These are phyloP conservation scores for Anagyrus pseudococci DNA, from an alignment of 2,888 invertebrate species.

Conservation along the genomic window DNA sequence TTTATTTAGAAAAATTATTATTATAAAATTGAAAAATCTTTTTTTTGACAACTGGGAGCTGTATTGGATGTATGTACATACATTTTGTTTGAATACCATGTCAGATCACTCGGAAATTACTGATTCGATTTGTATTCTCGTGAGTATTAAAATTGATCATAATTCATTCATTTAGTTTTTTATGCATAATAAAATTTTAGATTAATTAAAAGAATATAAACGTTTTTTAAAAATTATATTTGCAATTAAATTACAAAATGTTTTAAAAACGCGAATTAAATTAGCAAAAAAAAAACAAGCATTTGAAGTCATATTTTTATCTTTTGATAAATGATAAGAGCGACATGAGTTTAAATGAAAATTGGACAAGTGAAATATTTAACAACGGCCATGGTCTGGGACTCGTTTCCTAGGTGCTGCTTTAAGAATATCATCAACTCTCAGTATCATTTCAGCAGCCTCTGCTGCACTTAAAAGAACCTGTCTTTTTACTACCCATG, in stretches of 20 bases:
- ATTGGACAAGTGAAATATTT: slow-evolving; percentile 50
- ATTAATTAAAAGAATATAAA: too few species aligned
- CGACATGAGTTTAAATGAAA: slow-evolving; percentile 24
- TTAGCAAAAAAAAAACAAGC: slow-evolving; percentile 2
- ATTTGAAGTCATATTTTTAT: slow-evolving; percentile 16
- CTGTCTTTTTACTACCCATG: slow-evolving; percentile 95
- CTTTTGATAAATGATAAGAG: slow-evolving; percentile 22
- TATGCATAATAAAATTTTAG: too few species aligned
- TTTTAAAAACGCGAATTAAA: slow-evolving; percentile 4
- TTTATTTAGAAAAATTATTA: too few species aligned
- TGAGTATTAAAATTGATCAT: too few species aligned
- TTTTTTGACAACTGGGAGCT: too few species aligned
- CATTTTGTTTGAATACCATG: too few species aligned
- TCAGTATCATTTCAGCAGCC: slow-evolving; percentile 98
- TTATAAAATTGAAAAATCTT: too few species aligned
- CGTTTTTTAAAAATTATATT: too few species aligned
- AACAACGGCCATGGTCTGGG: slow-evolving; percentile 86
- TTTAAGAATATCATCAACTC: slow-evolving; percentile 96
- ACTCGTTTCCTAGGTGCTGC: slow-evolving; percentile 87
- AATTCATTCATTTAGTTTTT: too few species aligned
- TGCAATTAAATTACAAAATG: slow-evolving; percentile 19
- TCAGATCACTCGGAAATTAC: too few species aligned
- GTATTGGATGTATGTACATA: too few species aligned
- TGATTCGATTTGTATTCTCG: too few species aligned
- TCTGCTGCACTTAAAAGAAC: slow-evolving; percentile 93